Percentiles rank a stretch among this genome's conserved stretches.
Evolutionary conservation across 2,888 invertebrate genomes (phyloP).

Genomic region (Philaethria dido): DNA sequence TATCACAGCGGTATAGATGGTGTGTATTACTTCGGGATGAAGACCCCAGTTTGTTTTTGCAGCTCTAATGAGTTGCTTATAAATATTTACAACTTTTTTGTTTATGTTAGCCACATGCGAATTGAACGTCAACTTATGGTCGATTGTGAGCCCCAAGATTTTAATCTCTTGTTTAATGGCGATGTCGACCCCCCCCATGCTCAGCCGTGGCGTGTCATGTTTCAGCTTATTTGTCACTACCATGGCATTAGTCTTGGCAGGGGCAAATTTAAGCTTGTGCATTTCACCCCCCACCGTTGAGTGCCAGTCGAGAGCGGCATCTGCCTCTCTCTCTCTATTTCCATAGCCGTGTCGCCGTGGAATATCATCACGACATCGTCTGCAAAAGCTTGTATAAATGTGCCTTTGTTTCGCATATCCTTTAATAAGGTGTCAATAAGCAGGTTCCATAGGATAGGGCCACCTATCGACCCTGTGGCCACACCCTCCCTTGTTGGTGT

Average conservation of each 20-base stretch:
- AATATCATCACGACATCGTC: slow-evolving; percentile 30
- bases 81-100: not conserved
- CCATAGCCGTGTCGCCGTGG: not conserved
- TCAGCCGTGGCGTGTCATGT: not conserved
- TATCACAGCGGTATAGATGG: not conserved
- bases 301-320: slow-evolving; percentile 23
- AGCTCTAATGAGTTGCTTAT: not conserved
- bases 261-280: slow-evolving; percentile 19
- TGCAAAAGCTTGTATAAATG: slow-evolving; percentile 33
- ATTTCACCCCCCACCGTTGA: slow-evolving; percentile 18
- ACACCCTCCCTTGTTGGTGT: slow-evolving; percentile 34
- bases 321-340: slow-evolving; percentile 23
- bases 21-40: no score
- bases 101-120: not conserved
- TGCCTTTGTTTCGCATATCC: not conserved
- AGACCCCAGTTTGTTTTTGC: not conserved
- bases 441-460: slow-evolving; percentile 36
- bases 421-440: slow-evolving; percentile 33
- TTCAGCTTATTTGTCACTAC: not conserved
- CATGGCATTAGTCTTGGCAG: not conserved
- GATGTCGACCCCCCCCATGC: not conserved
- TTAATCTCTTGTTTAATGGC: not conserved
- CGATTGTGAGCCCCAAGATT: not conserved
- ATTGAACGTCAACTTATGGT: not conserved
- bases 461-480: slow-evolving; percentile 35